Conservation (phyloP, 92 coral and sea anemone species). For the Actinostola sp. region DNA sequence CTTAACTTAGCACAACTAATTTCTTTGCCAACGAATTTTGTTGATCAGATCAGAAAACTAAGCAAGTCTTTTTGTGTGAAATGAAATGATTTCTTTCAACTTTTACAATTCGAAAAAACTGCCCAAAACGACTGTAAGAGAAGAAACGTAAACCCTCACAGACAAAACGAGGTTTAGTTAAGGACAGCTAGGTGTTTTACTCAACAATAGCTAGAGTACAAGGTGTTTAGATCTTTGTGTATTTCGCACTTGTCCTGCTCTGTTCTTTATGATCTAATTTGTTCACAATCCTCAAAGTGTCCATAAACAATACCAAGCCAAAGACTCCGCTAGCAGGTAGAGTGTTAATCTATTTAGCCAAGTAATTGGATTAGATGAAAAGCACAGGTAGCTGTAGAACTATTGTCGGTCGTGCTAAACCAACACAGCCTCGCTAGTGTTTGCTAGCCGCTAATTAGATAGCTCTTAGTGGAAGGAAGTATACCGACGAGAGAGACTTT, state of each 20-base stretch:
- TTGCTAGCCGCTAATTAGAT: conserved; percentile 14
- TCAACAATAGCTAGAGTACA: not conserved
- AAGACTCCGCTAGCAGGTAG: conserved; percentile 1
- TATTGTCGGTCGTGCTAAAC: conserved; percentile 16
- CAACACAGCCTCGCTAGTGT: conserved; percentile 10
- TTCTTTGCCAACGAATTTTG: too few relatives aligned
- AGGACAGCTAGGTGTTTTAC: not conserved
- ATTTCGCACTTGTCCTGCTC: not conserved
- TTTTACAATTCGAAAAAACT: too few relatives aligned
- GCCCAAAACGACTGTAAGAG: too few relatives aligned
- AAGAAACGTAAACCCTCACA: too few relatives aligned
- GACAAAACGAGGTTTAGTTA: too few relatives aligned
- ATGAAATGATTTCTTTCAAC: too few relatives aligned
- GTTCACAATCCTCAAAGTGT: conserved; percentile 18
- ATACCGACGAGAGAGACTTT: conserved; percentile 3
- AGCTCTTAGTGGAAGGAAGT: conserved; percentile 34
- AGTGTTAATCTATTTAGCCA: conserved; percentile 24
- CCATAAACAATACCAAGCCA: conserved; percentile 13
- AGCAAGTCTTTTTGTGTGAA: too few relatives aligned
- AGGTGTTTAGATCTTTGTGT: not conserved
- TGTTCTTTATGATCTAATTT: conserved; percentile 3
- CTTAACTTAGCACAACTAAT: too few relatives aligned
- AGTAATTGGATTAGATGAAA: conserved; percentile 14
- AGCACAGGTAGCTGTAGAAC: not conserved
- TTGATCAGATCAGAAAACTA: too few relatives aligned